phyloP scores from a whole-genome alignment of 2,113 vertebrate species.

The Athene cunicularia region DNA sequence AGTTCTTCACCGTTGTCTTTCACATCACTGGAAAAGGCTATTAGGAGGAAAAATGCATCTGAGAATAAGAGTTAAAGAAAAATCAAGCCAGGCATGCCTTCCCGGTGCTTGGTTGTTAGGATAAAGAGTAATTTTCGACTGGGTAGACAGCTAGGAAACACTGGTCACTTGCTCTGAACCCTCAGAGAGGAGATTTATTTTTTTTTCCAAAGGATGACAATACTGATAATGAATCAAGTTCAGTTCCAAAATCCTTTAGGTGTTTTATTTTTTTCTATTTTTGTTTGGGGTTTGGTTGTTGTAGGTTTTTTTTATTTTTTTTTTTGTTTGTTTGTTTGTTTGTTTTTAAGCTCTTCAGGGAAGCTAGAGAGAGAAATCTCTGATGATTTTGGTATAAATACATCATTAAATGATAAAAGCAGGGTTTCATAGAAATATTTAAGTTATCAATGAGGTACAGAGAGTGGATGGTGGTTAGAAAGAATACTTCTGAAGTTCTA shows the following conservation, averaged over 20 bases:
- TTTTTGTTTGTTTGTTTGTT: neutral
- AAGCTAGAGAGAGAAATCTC: neutral
- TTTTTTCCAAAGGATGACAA: neutral
- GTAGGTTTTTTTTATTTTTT: too few species aligned
- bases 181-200: neutral
- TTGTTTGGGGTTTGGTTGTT: too few species aligned
- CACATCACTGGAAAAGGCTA: neutral
- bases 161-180: neutral
- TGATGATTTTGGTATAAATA: neutral
- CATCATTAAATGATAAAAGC: neutral
- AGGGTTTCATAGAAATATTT: neutral
- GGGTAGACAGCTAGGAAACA: neutral
- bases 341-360: neutral
- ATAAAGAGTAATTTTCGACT: neutral
- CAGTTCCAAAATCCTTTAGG: neutral
- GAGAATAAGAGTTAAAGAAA: neutral
- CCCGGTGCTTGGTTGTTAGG: neutral
- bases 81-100: neutral
- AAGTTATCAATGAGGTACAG: neutral
- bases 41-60: neutral
- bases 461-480: neutral
- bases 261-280: neutral
- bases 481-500: neutral
- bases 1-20: neutral
- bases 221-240: neutral